Evolutionary conservation across 2,888 invertebrate species (phyloP), one percentile per base, ranked within the genome.

Genomic region (Drosophila merina): DNA sequence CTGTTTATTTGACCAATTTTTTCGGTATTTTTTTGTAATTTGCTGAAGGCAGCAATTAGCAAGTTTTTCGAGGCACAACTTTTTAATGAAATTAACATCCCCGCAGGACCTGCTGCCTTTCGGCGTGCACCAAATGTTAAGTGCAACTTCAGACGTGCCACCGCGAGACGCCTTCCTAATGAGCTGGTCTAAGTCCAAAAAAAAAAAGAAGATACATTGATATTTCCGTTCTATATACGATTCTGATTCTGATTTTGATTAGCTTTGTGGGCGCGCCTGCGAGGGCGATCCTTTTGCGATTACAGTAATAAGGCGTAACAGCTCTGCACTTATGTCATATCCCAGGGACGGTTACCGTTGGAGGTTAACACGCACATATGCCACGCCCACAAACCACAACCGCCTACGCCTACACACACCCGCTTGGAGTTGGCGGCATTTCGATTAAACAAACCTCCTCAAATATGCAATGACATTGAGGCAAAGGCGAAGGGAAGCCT

Each of bases 401-500:
- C 5, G 3, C 9, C 8, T 14, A 10, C 5, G 8, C 36, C 3
- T 26, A 14, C 25, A 50, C 38, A 20, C 28, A 62, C 12, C 10
- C n/a, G 10, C 45, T 30, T 36, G 44, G 30, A 63, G 63, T 51
- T 44, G 52, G 63, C 69, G 66, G 66, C 78, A 73, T 80, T 84
- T 84, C 84, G 84, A 84, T 84, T 84, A 86, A 84, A 84, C 88
- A 84, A 84, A 77, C 80, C 88, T 60, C 47, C 73, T 82, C 73
- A 79, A 79, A 83, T 84, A 84, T 84, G 83, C 88, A 86, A 48
- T 88, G 84, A 83, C 84, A 84, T 88, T 88, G 84, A 73, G 67
- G 67, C 84, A 79, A 81, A 84, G 84, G 78, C 86, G 74, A 73
- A 42, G 50, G 57, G 73, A 52, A 58, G 59, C 48, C 42, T 54